Evolutionary conservation across 1,140 invertebrate species (phyloP), one percentile per base, ranked within the genome.

Genomic region (Nixonia krombeini): DNA sequence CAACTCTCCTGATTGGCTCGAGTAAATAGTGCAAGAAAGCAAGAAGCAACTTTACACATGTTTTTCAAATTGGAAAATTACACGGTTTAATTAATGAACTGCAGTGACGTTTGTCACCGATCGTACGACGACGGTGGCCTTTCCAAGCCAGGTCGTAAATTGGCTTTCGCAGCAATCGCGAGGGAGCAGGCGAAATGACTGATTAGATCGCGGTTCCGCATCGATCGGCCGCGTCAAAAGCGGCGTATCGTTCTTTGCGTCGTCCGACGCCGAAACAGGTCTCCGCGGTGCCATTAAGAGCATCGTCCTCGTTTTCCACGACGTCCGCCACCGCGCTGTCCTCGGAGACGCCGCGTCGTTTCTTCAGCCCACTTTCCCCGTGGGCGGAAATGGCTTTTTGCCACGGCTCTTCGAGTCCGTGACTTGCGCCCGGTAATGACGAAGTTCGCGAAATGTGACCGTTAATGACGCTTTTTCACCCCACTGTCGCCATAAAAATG

Each of bases 251-350:
- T 57, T 61, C 21, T 35, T 64, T 66, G 50, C 55, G 63, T 61
- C 67, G 55, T 45, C 63, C 65, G 70, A 47, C 65, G 55, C 52
- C 70, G 71, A 74, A 73, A 74, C 77, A 70, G 62, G 69, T 79
- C 75, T 70, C 73, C 41, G 18, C 61, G 55, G 72, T 68, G 65
- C 74, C 70, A 80, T 78, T 78, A 80, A 61, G 65, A 66, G 65
- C 61, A 74, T 76, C 70, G 70, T 70, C 76, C 74, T 72, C 73
- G 51, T 64, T 42, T 41, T 51, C 52, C 44, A 42, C 12, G 31
- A 40, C 49, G 49, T 44, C n/a, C 28, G 41, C 28, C 41, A 23
- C 16, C 25, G 25, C 23, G 46, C 51, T 66, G 58, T 71, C 69
- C 58, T 62, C 45, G 50, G 63, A 63, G 62, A 71, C 42, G 49